Conservation (phyloP, 2,888 invertebrate species). For the Platycnemis pennipes region DNA sequence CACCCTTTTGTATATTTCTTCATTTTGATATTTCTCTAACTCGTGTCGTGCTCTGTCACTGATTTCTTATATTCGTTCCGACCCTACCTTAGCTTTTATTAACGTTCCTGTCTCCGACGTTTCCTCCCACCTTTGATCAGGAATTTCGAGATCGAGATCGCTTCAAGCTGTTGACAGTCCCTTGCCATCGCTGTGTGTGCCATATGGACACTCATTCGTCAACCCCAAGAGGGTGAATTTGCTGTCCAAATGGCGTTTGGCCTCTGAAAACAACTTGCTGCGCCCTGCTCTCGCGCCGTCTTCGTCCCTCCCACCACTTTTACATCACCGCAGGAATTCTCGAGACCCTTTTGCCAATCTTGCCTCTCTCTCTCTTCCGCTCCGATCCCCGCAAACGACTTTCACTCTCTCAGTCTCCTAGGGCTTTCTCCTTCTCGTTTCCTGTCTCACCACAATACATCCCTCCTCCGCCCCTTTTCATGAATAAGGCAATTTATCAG, state of each 20-base stretch:
- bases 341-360: neutral
- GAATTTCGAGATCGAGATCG: no score
- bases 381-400: neutral
- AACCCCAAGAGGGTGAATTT: no score
- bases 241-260: neutral
- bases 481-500: conserved; percentile 31
- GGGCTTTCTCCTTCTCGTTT: neutral
- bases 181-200: no score
- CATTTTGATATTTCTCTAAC: no score
- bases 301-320: neutral
- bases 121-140: no score
- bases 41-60: no score
- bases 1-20: no score
- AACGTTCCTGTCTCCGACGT: no score
- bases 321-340: neutral
- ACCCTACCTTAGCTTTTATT: no score
- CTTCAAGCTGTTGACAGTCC: no score
- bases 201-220: no score
- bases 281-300: neutral
- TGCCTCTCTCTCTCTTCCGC: neutral
- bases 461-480: neutral
- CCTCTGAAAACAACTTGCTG: neutral
- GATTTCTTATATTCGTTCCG: no score
- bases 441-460: neutral
- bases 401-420: neutral